Evolutionary conservation across 1,140 invertebrate genomes (phyloP).

Genomic region (Gryon sp.): DNA sequence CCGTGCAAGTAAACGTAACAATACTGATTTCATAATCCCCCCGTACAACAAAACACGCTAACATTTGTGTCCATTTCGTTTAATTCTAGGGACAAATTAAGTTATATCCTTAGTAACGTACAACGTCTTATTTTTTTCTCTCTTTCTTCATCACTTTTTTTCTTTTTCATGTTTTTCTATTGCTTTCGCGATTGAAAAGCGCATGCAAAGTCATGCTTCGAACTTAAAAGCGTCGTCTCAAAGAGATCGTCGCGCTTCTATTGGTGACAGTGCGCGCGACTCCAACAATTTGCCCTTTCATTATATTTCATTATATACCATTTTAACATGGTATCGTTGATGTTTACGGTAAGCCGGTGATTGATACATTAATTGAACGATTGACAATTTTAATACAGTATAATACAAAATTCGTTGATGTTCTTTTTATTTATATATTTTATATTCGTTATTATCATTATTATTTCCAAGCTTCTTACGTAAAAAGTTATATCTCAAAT

Average conservation of each 20-base stretch:
- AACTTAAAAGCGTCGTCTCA: constrained; percentile 10
- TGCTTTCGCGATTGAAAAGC: background rate
- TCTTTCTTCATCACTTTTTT: too few species aligned
- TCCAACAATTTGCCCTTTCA: constrained; percentile 33
- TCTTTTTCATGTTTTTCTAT: constrained; percentile 12
- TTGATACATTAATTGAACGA: too few species aligned
- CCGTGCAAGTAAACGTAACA: constrained; percentile 40
- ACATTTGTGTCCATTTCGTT: background rate
- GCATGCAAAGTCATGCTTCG: constrained; percentile 38
- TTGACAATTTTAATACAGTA: too few species aligned
- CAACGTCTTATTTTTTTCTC: too few species aligned
- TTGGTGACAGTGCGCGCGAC: constrained; percentile 1
- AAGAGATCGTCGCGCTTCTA: constrained; percentile 33
- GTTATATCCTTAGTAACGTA: constrained; percentile 14
- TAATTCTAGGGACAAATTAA: constrained; percentile 37
- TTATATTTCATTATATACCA: constrained; percentile 11
- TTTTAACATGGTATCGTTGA: background rate
- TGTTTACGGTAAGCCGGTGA: too few species aligned
- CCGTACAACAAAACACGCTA: constrained; percentile 9
- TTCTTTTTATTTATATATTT: too few species aligned
- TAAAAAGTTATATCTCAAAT: too few species aligned
- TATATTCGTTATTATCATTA: too few species aligned
- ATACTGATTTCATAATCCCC: constrained; percentile 45
- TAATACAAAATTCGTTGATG: too few species aligned
- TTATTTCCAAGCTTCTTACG: too few species aligned